These are phyloP conservation scores for Trichonephila clavata DNA, from an alignment of 1,140 invertebrate genomes.

Conservation along the genomic window DNA sequence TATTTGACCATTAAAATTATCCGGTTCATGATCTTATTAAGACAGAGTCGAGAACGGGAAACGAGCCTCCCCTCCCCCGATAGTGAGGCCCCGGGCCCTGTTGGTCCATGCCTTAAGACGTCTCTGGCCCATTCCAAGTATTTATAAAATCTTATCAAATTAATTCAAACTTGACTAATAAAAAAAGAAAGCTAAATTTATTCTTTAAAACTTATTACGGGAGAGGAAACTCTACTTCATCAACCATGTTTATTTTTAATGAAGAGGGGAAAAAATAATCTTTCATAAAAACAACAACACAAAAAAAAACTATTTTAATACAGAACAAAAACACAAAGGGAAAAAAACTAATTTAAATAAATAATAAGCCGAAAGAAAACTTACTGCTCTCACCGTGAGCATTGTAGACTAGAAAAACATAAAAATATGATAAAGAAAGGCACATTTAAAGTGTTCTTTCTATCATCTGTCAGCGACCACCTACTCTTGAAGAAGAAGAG, in stretches of 20 bases:
- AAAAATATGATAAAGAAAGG: neutral
- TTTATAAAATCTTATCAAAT: no score
- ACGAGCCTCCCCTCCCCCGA: no score
- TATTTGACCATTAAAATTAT: no score
- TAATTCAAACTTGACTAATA: no score
- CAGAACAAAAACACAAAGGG: neutral
- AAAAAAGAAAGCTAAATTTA: no score
- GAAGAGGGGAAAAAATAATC: neutral
- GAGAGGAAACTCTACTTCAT: neutral
- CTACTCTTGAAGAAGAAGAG: neutral
- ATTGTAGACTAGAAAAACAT: no score
- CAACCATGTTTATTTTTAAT: neutral
- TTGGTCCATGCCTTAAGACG: no score
- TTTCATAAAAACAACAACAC: neutral
- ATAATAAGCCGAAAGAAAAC: neutral
- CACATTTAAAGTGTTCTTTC: constrained; percentile 1
- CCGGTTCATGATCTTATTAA: no score
- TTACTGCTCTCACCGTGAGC: neutral
- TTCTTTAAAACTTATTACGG: no score
- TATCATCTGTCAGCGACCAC: neutral
- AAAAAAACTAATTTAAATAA: constrained; percentile 36
- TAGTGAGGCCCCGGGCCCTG: no score
- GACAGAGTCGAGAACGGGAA: no score
- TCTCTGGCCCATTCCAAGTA: no score
- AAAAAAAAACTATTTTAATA: neutral